Evolutionary conservation across 2,797 vertebrate genomes (phyloP), one percentile per base, ranked within the genome.

Genomic region (Cryptoblepharus egeriae): DNA sequence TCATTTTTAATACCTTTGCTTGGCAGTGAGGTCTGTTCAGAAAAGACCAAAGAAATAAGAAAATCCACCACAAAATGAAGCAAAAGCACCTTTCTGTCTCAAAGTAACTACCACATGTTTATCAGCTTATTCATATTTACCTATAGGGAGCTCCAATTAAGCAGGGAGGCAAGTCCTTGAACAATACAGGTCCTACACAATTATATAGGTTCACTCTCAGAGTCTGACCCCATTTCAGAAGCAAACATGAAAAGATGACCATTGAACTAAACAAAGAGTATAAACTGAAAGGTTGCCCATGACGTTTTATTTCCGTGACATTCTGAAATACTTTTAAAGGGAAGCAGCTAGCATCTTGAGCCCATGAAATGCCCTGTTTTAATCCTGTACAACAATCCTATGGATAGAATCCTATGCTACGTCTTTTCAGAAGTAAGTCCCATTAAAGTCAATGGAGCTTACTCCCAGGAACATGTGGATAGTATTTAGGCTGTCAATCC

Each of bases 1-100:
- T 82, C 71, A 81, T 37, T 79, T 84, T 81, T 72, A 83, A 87
- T 74, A 87, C 4, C 32, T 82, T 74, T 3, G 7, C 20, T 80
- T 90, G 37, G 26, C 83, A 13, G 13, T 6, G 84, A 78, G 3
- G 65, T 87, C 9, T 30, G 39, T 32, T 81, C 45, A 42, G 39
- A 84, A 85, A 70, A 80, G 73, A 24, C 45, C 32, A n/a, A 68
- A 67, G 42, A 61, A 42, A 8, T 2, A 39, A 61, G 71, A 55
- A 71, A 37, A 69, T 64, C 67, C 79, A 74, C 76, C 77, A 82
- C 35, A 79, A 77, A 83, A 85, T 45, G 83, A 28, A 77, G 90
- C 75, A 32, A 73, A 86, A 91, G 52, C 26, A 88, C 87, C 0
- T 28, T 85, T 81, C 42, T 57, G 68, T 84, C 85, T 0, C 80